Percentiles rank a stretch among this genome's conserved stretches.
phyloP scores from a whole-genome alignment of 2,888 invertebrate genomes.

The Nowickia ferox region DNA sequence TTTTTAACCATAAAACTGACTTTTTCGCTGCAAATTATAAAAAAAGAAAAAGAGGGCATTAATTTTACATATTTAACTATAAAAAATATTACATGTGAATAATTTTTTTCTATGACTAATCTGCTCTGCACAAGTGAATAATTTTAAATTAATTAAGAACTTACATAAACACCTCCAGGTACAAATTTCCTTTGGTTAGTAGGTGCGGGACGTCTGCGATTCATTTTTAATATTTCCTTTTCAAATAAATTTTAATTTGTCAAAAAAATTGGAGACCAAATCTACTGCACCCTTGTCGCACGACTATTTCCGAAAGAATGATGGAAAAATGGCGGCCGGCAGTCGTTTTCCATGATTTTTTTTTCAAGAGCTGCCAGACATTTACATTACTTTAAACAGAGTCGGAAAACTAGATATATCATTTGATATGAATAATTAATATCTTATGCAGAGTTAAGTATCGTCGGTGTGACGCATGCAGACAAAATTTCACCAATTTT shows the following conservation, averaged over 20 bases:
- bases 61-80: background rate
- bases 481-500: too few species aligned
- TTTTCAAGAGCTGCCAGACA: background rate
- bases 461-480: too few species aligned
- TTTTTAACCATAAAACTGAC: constrained; percentile 71
- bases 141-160: constrained; percentile 58
- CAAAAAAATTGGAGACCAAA: background rate
- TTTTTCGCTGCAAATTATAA: constrained; percentile 74
- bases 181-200: constrained; percentile 73
- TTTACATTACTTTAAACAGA: background rate
- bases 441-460: too few species aligned
- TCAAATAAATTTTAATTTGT: background rate
- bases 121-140: background rate
- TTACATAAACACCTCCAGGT: constrained; percentile 76
- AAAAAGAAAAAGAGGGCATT: constrained; percentile 57
- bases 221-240: constrained; percentile 71
- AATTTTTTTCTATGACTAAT: background rate
- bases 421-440: too few species aligned
- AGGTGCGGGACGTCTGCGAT: constrained; percentile 72
- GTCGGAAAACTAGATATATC: too few species aligned
- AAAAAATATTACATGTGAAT: background rate
- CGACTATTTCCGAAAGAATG: constrained; percentile 29
- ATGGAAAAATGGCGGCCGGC: constrained; percentile 29
- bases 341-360: background rate
- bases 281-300: too few species aligned